These are phyloP conservation scores for Stercorarius parasiticus DNA, from an alignment of 2,113 vertebrate genomes.

Conservation along the genomic window DNA sequence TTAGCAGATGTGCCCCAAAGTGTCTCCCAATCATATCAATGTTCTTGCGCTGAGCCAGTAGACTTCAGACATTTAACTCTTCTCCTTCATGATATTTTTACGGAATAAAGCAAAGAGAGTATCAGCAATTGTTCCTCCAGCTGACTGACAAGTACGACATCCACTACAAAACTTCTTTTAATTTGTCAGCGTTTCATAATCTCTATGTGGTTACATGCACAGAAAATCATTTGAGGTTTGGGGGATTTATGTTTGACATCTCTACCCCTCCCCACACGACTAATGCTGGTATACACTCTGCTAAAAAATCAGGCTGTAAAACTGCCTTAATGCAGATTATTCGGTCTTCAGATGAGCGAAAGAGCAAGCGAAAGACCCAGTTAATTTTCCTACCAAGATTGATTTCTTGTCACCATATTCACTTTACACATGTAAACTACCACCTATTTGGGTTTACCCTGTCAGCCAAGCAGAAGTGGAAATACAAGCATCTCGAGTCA, in stretches of 20 bases:
- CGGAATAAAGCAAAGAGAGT: not conserved
- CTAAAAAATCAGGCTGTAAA: slow-evolving; percentile 59
- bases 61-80: not conserved
- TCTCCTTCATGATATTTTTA: not conserved
- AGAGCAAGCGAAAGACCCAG: slow-evolving; percentile 1
- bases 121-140: not conserved
- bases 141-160: slow-evolving; percentile 8
- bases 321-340: slow-evolving; percentile 35
- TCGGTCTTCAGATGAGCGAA: not conserved
- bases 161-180: slow-evolving; percentile 36
- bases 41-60: not conserved
- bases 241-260: not conserved
- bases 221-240: not conserved
- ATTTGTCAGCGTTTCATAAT: slow-evolving; percentile 15
- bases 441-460: not conserved
- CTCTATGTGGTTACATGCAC: not conserved
- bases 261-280: not conserved
- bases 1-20: not conserved
- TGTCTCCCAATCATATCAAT: not conserved
- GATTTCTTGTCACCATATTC: slow-evolving; percentile 42
- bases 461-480: not conserved
- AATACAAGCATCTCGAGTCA: not conserved
- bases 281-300: slow-evolving; percentile 50
- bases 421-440: not conserved
- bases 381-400: slow-evolving; percentile 58